Evolutionary conservation across 1,140 invertebrate species (phyloP).

Genomic region (Agrypnia vestita): DNA sequence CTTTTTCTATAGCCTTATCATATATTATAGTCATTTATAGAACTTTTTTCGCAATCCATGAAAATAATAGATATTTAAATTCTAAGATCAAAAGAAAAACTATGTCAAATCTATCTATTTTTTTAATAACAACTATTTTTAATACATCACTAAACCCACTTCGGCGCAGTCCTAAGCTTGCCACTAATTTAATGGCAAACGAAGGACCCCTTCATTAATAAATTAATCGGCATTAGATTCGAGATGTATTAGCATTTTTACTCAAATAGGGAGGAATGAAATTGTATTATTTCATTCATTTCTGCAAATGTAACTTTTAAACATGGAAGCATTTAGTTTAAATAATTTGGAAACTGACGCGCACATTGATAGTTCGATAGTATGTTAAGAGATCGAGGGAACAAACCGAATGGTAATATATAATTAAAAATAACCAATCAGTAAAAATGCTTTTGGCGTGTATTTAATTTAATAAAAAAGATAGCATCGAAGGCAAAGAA

Average conservation of each 20-base stretch:
- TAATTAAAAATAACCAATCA: neutral
- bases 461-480: conserved; percentile 1
- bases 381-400: conserved; percentile 18
- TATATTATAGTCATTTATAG: no score
- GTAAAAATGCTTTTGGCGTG: neutral
- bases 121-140: no score
- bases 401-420: conserved; percentile 22
- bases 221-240: neutral
- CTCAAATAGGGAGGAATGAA: neutral
- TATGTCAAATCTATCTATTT: no score
- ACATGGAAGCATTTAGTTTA: conserved; percentile 4
- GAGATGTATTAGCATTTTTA: neutral
- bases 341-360: conserved; percentile 4
- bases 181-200: no score
- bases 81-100: no score
- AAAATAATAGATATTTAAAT: no score
- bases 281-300: neutral
- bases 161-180: no score
- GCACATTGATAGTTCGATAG: neutral
- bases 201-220: no score
- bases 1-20: no score
- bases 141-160: no score
- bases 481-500: conserved; percentile 3
- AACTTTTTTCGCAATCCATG: no score
- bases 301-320: neutral